Conservation (phyloP, 1,140 invertebrate genomes). For the Colletes latitarsis region DNA sequence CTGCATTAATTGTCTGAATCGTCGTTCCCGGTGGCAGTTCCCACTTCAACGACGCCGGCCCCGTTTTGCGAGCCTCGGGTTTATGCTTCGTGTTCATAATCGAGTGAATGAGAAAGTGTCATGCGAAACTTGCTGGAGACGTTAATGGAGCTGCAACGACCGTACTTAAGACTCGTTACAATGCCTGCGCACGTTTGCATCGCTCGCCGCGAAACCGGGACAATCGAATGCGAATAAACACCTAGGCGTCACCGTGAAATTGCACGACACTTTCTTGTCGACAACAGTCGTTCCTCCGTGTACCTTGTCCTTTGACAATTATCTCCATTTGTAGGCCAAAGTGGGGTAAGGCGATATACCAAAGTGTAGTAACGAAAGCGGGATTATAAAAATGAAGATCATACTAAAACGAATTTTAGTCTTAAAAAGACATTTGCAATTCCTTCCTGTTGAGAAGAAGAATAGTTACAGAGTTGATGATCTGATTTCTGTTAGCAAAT, state of each 20-base stretch:
- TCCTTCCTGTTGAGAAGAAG: too few species aligned
- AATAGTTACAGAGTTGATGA: too few species aligned
- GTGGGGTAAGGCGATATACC: too few species aligned
- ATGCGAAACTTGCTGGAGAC: constrained; percentile 51
- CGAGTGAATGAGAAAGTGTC: constrained; percentile 56
- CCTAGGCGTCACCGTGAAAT: background rate
- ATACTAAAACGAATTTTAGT: too few species aligned
- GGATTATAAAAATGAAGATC: too few species aligned
- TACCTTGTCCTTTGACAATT: too few species aligned
- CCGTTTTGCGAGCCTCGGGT: constrained; percentile 26
- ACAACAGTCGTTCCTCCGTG: background rate
- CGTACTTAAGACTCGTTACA: constrained; percentile 51
- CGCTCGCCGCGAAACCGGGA: constrained; percentile 29
- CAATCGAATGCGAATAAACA: constrained; percentile 23
- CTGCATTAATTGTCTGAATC: constrained; percentile 60
- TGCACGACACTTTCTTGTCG: too few species aligned
- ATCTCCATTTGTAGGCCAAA: too few species aligned
- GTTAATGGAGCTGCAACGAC: constrained; percentile 59
- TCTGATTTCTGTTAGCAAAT: too few species aligned
- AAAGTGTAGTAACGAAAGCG: too few species aligned
- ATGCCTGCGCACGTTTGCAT: constrained; percentile 34
- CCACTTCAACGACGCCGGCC: constrained; percentile 31
- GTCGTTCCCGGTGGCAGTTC: constrained; percentile 28
- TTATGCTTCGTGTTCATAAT: constrained; percentile 28
- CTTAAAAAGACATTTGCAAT: too few species aligned